A percentile compares a stretch with the other conserved stretches of the same genome.
phyloP scores from a whole-genome alignment of 2,797 vertebrate species.

The Falco columbarius region DNA sequence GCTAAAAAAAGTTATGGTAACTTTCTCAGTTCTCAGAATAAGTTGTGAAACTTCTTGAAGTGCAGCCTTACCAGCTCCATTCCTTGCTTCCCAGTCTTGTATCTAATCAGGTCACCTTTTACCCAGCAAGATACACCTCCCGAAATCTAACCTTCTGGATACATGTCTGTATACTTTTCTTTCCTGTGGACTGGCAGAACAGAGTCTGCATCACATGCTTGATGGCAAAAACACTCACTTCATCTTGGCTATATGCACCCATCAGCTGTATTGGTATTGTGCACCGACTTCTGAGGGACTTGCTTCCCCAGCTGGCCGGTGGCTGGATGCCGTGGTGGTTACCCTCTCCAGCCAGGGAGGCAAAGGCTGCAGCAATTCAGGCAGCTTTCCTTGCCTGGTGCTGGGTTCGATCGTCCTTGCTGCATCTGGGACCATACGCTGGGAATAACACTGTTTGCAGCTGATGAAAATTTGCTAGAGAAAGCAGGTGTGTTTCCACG shows the following conservation, averaged over 20 bases:
- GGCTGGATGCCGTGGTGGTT: fast-evolving
- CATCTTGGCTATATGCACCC: fast-evolving
- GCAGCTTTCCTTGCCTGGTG: neutral
- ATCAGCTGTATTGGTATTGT: neutral
- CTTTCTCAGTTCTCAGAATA: neutral
- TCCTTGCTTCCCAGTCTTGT: neutral
- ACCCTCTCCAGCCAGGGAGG: neutral
- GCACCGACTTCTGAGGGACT: neutral
- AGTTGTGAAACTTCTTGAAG: neutral
- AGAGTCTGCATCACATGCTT: neutral
- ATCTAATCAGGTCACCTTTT: neutral
- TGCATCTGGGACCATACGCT: fast-evolving
- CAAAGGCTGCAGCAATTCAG: neutral
- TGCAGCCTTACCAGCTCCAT: neutral
- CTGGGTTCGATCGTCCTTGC: fast-evolving
- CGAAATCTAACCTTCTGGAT: neutral
- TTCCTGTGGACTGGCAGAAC: fast-evolving
- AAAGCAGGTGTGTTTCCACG: neutral
- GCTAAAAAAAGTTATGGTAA: neutral
- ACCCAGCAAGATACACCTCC: neutral
- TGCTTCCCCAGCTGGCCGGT: neutral
- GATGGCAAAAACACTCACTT: fast-evolving
- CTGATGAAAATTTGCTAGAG: neutral
- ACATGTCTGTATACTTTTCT: fast-evolving
- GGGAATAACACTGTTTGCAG: neutral